phyloP scores from a whole-genome alignment of 2,888 invertebrate species.

The Acrobasis repandana region DNA sequence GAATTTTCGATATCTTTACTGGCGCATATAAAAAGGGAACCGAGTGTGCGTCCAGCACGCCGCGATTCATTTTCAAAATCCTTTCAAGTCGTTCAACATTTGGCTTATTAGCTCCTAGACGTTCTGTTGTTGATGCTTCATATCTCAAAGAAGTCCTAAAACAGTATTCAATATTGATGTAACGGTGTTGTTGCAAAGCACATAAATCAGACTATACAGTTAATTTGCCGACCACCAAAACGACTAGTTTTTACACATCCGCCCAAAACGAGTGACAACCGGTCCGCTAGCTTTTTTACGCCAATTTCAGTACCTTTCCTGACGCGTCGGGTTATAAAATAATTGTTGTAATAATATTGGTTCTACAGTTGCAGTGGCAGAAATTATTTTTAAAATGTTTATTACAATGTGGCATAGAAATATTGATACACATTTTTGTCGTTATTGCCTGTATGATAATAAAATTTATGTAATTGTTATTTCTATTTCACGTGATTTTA shows the following conservation, averaged over 20 bases:
- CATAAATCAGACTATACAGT: constrained; percentile 21
- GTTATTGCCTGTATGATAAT: too few species aligned
- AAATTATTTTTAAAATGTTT: not conserved
- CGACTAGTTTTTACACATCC: constrained; percentile 29
- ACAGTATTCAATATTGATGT: not conserved
- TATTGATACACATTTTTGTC: too few species aligned
- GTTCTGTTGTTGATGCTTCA: not conserved
- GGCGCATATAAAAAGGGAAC: too few species aligned
- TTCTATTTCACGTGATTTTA: too few species aligned
- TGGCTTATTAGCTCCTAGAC: too few species aligned
- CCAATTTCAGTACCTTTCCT: constrained; percentile 9
- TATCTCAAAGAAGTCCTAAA: not conserved
- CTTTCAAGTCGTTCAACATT: too few species aligned
- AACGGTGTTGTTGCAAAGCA: constrained; percentile 17
- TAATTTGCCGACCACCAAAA: constrained; percentile 25
- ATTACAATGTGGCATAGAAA: too few species aligned
- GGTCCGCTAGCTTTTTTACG: not conserved
- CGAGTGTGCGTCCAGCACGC: too few species aligned
- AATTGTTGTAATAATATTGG: not conserved
- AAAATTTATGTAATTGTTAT: too few species aligned
- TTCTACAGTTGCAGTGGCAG: constrained; percentile 20
- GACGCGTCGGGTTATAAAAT: constrained; percentile 1
- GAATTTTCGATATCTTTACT: too few species aligned
- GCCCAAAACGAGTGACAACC: constrained; percentile 14
- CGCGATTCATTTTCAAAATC: too few species aligned